Evolutionary conservation across 1,140 invertebrate genomes (phyloP).

Genomic region (Vollenhovia emeryi): DNA sequence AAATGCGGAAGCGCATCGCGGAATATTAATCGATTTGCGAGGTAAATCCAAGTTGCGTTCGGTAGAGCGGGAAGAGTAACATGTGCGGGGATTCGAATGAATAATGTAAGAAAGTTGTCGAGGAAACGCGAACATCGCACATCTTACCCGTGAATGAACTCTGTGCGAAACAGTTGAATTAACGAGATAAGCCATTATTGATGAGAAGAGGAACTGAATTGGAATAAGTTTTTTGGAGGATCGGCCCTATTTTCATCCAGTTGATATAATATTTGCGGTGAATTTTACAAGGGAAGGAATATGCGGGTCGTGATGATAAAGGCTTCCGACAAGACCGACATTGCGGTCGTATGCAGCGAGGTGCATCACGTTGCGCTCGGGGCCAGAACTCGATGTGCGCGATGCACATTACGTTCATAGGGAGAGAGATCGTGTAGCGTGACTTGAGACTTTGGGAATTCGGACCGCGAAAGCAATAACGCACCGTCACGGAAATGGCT

Average conservation of each 20-base stretch:
- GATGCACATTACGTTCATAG: constrained; percentile 48
- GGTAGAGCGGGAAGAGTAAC: not conserved
- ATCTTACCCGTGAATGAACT: not conserved
- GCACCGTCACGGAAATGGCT: constrained; percentile 52
- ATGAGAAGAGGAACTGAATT: not conserved
- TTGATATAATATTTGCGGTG: not conserved
- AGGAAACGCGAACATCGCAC: not conserved
- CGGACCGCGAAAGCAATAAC: constrained; percentile 61
- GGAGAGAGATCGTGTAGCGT: constrained; percentile 53
- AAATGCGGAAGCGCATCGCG: constrained; percentile 2
- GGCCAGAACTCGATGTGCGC: not conserved
- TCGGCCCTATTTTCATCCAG: not conserved
- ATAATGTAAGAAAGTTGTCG: not conserved
- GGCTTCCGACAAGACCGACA: constrained; percentile 22
- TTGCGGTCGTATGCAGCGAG: constrained; percentile 17
- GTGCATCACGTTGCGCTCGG: constrained; percentile 40
- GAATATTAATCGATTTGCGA: constrained; percentile 41
- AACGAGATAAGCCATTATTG: not conserved
- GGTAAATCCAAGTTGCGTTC: constrained; percentile 23
- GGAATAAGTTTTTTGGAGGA: not conserved
- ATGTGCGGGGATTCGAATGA: not conserved
- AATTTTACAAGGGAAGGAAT: constrained; percentile 20
- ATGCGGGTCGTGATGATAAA: not conserved
- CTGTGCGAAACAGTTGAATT: not conserved
- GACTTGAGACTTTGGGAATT: constrained; percentile 63